These are phyloP conservation scores for Propithecus perrieri DNA, from an alignment of 2,797 vertebrate genomes.

Conservation along the genomic window DNA sequence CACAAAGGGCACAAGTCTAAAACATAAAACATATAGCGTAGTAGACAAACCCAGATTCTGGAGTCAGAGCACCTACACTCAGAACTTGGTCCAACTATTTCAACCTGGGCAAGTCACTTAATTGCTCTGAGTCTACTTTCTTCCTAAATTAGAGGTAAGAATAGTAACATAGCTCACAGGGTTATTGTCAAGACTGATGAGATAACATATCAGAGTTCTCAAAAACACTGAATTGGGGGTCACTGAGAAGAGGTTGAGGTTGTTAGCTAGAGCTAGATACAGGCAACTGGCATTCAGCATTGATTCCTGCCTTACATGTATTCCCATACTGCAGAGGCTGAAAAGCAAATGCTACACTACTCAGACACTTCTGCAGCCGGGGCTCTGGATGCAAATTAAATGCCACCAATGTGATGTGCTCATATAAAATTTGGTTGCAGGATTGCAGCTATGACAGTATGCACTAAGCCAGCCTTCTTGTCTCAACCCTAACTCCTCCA, in stretches of 20 bases:
- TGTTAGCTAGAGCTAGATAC: too few relatives aligned
- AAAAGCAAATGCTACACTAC: not conserved
- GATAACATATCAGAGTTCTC: not conserved
- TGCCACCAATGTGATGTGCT: not conserved
- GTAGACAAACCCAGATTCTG: not conserved
- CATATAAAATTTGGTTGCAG: not conserved
- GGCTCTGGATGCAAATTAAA: not conserved
- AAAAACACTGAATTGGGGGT: not conserved
- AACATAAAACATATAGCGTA: not conserved
- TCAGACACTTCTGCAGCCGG: not conserved
- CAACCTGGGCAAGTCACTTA: not conserved
- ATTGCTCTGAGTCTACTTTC: not conserved
- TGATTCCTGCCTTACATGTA: too few relatives aligned
- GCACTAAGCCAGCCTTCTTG: not conserved
- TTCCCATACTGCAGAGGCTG: not conserved
- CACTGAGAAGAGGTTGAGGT: not conserved
- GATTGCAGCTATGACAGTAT: rapidly evolving
- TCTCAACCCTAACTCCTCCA: not conserved
- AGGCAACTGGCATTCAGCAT: rapidly evolving
- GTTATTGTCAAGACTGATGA: not conserved
- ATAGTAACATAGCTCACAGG: not conserved
- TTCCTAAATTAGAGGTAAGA: not conserved
- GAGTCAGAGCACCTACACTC: not conserved
- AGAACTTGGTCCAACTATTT: not conserved
- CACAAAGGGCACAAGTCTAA: not conserved